Conservation (phyloP, 2,797 vertebrate species). For the Micromesistius poutassou region DNA sequence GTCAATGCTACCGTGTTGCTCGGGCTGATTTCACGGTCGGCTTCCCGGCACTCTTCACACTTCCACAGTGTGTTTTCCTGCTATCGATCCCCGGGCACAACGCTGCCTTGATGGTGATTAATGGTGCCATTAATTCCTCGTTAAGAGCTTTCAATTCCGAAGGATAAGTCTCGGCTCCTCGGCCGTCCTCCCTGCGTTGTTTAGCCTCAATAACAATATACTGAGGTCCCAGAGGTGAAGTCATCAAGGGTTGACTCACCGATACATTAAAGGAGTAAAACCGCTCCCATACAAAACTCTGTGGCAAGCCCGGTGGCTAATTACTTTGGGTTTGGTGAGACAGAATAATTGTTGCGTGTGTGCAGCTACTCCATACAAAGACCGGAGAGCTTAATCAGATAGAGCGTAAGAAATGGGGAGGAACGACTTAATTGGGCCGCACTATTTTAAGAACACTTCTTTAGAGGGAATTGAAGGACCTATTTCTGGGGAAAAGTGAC, state of each 20-base stretch:
- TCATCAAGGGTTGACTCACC: neutral
- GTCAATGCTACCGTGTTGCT: neutral
- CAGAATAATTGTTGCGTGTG: neutral
- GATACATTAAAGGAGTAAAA: neutral
- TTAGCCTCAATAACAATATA: neutral
- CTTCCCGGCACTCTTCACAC: neutral
- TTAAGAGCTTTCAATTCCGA: conserved; percentile 11
- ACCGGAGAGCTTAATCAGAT: too few relatives aligned
- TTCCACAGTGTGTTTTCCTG: neutral
- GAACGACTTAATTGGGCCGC: neutral
- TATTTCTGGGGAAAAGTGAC: neutral
- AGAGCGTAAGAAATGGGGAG: too few relatives aligned
- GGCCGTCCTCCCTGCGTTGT: neutral
- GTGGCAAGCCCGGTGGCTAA: neutral
- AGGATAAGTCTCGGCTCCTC: neutral
- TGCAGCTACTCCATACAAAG: neutral
- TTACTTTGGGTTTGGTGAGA: neutral
- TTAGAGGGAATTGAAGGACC: neutral
- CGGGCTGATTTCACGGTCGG: neutral
- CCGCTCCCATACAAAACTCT: neutral
- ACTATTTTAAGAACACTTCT: neutral
- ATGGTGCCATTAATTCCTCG: conserved; percentile 43
- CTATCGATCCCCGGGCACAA: neutral
- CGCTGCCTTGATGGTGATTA: conserved; percentile 25
- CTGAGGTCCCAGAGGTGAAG: neutral